phyloP scores from a whole-genome alignment of 2,113 vertebrate species.

The Cheilinus undulatus region DNA sequence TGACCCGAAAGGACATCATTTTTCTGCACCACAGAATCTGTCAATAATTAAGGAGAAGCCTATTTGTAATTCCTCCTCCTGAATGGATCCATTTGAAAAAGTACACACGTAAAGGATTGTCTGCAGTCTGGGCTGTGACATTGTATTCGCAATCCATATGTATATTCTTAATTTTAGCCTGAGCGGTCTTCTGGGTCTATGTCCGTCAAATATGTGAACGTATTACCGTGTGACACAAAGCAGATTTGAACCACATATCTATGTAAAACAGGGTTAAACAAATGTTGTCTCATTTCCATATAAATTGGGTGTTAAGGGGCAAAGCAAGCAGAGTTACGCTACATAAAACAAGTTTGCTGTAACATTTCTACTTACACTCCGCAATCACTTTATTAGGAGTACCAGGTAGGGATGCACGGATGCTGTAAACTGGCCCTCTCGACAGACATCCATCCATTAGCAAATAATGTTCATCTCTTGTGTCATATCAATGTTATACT shows the following conservation, averaged over 20 bases:
- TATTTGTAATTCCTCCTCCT: conserved; percentile 25
- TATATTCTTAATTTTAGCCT: background rate
- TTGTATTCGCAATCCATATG: conserved; percentile 4
- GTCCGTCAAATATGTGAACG: conserved; percentile 38
- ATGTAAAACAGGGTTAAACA: conserved; percentile 42
- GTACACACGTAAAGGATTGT: background rate
- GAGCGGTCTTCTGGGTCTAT: conserved; percentile 5
- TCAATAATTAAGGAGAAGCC: background rate
- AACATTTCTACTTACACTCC: background rate
- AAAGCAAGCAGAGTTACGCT: background rate
- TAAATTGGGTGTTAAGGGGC: conserved; percentile 41
- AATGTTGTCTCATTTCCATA: conserved; percentile 56
- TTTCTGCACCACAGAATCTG: conserved; percentile 2
- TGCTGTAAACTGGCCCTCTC: no score
- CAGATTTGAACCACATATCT: conserved; percentile 26
- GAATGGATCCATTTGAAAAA: background rate
- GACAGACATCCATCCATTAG: no score
- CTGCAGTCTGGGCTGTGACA: background rate
- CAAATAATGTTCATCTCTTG: no score
- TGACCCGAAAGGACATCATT: background rate
- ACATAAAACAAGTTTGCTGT: conserved; percentile 2
- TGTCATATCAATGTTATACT: no score
- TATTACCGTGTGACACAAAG: conserved; percentile 18
- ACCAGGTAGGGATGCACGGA: no score
- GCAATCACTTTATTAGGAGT: no score